These are phyloP conservation scores for Liparis tanakae DNA, from an alignment of 2,797 vertebrate species.

Conservation along the genomic window DNA sequence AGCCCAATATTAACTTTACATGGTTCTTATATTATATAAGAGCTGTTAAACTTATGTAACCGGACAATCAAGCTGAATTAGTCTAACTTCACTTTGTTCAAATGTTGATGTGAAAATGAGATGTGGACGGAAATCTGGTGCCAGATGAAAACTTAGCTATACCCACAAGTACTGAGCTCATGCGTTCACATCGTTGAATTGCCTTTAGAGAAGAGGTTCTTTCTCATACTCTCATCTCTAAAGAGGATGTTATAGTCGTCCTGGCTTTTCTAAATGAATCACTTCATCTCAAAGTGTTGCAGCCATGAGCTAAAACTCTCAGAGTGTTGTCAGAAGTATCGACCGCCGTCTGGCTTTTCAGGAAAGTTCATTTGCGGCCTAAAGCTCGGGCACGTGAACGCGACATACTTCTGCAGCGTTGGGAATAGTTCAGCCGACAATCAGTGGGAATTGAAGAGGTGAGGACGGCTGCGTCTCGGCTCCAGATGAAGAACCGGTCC, in stretches of 20 bases:
- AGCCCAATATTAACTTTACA: not conserved
- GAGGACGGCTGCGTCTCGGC: constrained; percentile 4
- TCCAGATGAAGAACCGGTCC: constrained; percentile 58
- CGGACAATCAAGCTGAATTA: not conserved
- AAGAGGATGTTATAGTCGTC: not conserved
- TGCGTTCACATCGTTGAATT: not conserved
- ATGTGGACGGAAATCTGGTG: not conserved
- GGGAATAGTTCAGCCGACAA: not conserved
- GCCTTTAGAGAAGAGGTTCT: not conserved
- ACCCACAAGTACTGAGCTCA: not conserved
- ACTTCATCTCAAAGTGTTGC: constrained; percentile 17
- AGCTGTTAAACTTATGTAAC: not conserved
- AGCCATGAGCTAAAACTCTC: constrained; percentile 28
- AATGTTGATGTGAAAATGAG: constrained; percentile 7
- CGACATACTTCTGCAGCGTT: not conserved
- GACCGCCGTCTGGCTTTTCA: constrained; percentile 21
- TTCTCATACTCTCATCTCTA: not conserved
- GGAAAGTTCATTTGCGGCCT: constrained; percentile 4
- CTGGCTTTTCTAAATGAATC: constrained; percentile 7
- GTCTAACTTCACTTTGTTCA: not conserved
- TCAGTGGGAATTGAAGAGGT: rapidly evolving
- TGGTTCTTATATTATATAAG: not conserved
- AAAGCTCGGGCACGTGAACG: not conserved
- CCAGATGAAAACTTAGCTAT: not conserved
- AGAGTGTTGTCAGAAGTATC: constrained; percentile 4